A percentile compares a stretch with the other conserved stretches of the same genome.
These are phyloP conservation scores for Crotalus tigris DNA, from an alignment of 2,113 vertebrate genomes.

Conservation along the genomic window DNA sequence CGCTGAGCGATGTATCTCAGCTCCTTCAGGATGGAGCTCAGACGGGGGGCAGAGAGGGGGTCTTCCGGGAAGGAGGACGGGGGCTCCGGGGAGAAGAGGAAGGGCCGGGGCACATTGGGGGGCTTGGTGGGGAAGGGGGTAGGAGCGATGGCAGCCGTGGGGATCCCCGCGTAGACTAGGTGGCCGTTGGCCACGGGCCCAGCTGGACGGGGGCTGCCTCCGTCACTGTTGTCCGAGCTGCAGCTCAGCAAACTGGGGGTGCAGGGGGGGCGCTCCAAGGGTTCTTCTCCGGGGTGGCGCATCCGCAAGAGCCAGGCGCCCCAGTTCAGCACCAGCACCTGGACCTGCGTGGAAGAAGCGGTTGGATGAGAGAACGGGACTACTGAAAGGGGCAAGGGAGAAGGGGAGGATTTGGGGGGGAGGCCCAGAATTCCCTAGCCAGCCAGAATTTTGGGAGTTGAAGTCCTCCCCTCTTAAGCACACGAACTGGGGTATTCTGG, in stretches of 20 bases:
- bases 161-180: not conserved
- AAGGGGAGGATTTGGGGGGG: not conserved
- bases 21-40: slow-evolving; percentile 9
- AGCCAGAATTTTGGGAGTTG: not conserved
- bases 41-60: not conserved
- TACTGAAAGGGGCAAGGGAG: not conserved
- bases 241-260: slow-evolving; percentile 1
- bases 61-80: not conserved
- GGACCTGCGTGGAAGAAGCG: not conserved
- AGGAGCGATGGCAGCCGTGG: not conserved
- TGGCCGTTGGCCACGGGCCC: not conserved
- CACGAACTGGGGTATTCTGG: not conserved
- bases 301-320: slow-evolving; percentile 81
- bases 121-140: not conserved
- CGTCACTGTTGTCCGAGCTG: not conserved
- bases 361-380: not conserved
- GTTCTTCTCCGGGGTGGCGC: slow-evolving; percentile 67
- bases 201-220: fast-evolving
- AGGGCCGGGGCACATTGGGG: not conserved
- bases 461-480: not conserved
- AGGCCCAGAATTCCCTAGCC: not conserved
- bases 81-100: not conserved
- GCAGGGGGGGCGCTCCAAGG: not conserved
- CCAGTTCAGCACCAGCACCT: slow-evolving; percentile 52
- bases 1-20: slow-evolving; percentile 74